These are phyloP conservation scores for Helleia helle DNA, from an alignment of 2,888 invertebrate genomes.

Conservation along the genomic window DNA sequence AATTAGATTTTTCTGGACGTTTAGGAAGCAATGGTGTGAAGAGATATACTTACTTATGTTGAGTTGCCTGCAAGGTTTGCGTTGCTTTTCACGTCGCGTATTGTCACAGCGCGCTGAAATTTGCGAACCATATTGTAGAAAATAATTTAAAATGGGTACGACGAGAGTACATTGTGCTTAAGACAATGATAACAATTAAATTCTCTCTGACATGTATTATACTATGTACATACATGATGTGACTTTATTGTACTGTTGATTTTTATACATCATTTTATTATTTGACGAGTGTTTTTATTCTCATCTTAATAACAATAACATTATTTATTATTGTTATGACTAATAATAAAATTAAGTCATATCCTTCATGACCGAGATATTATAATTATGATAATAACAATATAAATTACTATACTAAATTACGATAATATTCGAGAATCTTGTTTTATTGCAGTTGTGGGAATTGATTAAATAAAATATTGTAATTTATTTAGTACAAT, in stretches of 20 bases:
- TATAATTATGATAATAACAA: conserved; percentile 36
- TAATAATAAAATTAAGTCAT: conserved; percentile 48
- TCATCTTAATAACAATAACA: conserved; percentile 36
- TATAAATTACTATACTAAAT: conserved; percentile 30
- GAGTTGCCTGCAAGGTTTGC: conserved; percentile 3
- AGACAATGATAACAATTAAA: conserved; percentile 20
- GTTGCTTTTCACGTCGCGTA: conserved; percentile 2
- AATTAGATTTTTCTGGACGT: conserved; percentile 40
- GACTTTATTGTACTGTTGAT: conserved; percentile 56
- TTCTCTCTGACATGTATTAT: conserved; percentile 21
- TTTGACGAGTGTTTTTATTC: conserved; percentile 50
- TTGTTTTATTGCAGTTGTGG: conserved; percentile 43
- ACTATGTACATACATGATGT: conserved; percentile 42
- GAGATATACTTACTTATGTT: neutral
- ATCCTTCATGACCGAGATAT: conserved; percentile 50
- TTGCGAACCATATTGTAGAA: conserved; percentile 41
- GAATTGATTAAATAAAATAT: conserved; percentile 53
- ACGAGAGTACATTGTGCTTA: conserved; percentile 35
- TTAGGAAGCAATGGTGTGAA: conserved; percentile 24
- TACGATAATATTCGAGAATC: conserved; percentile 26
- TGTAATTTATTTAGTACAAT: conserved; percentile 32
- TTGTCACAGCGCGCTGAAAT: conserved; percentile 15
- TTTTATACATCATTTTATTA: conserved; percentile 48
- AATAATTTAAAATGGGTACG: conserved; percentile 55
- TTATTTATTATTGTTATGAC: conserved; percentile 46